Conservation (phyloP, 2,888 invertebrate genomes). For the Hirtodrosophila duncani region DNA sequence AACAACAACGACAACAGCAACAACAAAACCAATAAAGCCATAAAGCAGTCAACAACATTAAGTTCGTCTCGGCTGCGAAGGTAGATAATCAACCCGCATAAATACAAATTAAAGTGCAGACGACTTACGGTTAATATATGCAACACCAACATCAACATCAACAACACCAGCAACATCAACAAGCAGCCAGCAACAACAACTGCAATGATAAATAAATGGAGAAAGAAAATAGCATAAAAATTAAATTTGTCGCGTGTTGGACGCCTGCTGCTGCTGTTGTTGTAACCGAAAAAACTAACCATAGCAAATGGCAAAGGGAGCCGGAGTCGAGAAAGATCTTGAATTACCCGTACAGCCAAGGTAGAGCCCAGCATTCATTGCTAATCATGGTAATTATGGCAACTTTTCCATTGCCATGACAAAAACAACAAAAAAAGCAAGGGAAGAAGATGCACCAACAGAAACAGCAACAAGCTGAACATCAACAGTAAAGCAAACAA, state of each 20-base stretch:
- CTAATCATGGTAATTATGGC: constrained; percentile 74
- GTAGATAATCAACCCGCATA: constrained; percentile 64
- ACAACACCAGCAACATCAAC: constrained; percentile 19
- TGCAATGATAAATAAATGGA: constrained; percentile 41
- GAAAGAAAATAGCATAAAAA: constrained; percentile 58
- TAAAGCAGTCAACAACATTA: constrained; percentile 54
- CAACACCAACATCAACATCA: constrained; percentile 41
- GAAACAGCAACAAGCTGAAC: constrained; percentile 16
- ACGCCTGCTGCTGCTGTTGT: constrained; percentile 57
- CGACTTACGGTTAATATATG: constrained; percentile 66
- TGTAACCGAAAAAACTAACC: constrained; percentile 33
- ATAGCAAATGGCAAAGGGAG: neutral
- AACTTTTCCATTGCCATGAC: constrained; percentile 61
- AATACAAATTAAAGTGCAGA: constrained; percentile 66
- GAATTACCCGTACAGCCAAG: constrained; percentile 16
- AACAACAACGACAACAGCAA: constrained; percentile 18
- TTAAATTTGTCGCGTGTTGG: constrained; percentile 72
- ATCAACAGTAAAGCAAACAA: constrained; percentile 20
- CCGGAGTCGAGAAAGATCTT: constrained; percentile 1
- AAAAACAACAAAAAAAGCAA: constrained; percentile 27
- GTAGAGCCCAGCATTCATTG: constrained; percentile 55
- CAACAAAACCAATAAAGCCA: constrained; percentile 39
- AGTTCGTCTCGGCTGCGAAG: constrained; percentile 23
- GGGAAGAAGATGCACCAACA: constrained; percentile 19
- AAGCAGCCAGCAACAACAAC: constrained; percentile 14